phyloP scores from a whole-genome alignment of 2,113 vertebrate genomes.

The Empidonax alnorum region DNA sequence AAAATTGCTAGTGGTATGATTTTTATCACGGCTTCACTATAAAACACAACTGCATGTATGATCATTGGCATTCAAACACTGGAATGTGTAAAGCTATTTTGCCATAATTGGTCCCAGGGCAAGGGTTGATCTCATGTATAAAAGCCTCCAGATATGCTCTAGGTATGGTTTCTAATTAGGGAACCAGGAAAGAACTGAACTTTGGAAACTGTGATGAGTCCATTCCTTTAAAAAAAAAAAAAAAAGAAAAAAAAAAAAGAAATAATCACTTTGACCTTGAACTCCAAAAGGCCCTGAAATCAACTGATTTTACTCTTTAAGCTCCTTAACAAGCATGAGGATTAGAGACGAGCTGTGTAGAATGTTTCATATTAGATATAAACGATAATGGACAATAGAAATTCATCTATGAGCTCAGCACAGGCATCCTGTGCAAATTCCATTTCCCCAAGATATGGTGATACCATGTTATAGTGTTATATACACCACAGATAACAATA shows the following conservation, averaged over 20 bases:
- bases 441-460: conserved; percentile 55
- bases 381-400: conserved; percentile 74
- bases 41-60: conserved; percentile 64
- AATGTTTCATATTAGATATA: conserved; percentile 72
- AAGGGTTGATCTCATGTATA: conserved; percentile 72
- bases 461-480: conserved; percentile 38
- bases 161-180: conserved; percentile 76
- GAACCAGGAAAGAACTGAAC: conserved; percentile 72
- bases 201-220: conserved; percentile 76
- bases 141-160: conserved; percentile 70
- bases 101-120: conserved; percentile 78
- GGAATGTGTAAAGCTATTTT: conserved; percentile 72
- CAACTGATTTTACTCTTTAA: conserved; percentile 80
- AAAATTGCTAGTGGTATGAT: conserved; percentile 43
- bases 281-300: conserved; percentile 80
- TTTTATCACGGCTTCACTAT: conserved; percentile 63
- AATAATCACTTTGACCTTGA: conserved; percentile 85
- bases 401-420: conserved; percentile 67
- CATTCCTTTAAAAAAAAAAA: conserved; percentile 27
- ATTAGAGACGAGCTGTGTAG: conserved; percentile 69
- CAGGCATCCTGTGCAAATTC: conserved; percentile 59
- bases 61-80: conserved; percentile 69
- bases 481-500: conserved; percentile 9
- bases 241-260: conserved; percentile 19
- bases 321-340: conserved; percentile 77